These are phyloP conservation scores for Lepisosteus oculatus DNA, from an alignment of 2,113 vertebrate species.

Conservation along the genomic window DNA sequence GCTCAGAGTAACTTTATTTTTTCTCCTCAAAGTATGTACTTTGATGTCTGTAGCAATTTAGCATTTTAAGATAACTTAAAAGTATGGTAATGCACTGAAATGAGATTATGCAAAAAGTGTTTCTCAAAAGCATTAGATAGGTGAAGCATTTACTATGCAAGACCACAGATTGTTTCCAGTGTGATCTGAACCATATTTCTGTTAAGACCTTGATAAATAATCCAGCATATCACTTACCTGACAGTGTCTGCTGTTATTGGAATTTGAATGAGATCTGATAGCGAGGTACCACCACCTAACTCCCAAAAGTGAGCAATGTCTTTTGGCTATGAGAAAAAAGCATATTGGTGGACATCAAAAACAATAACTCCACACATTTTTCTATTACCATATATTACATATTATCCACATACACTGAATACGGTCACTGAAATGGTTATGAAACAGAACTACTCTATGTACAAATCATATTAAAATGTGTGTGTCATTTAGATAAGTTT, in stretches of 20 bases:
- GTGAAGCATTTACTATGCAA: too few relatives aligned
- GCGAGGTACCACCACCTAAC: slow-evolving; percentile 86
- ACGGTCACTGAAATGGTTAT: not conserved
- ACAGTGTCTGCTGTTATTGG: slow-evolving; percentile 75
- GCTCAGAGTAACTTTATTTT: too few relatives aligned
- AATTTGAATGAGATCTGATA: slow-evolving; percentile 83
- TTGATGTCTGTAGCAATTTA: too few relatives aligned
- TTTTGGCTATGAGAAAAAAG: slow-evolving; percentile 75
- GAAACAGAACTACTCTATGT: not conserved
- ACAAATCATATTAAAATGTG: not conserved
- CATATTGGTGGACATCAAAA: not conserved
- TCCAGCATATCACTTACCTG: slow-evolving; percentile 54
- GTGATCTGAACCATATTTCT: too few relatives aligned
- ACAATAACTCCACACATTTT: not conserved
- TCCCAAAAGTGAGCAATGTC: slow-evolving; percentile 94
- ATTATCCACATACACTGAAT: not conserved
- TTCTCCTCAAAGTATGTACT: too few relatives aligned
- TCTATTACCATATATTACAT: not conserved
- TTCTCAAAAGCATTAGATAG: too few relatives aligned
- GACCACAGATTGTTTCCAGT: too few relatives aligned
- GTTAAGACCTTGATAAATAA: too few relatives aligned
- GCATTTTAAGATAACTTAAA: too few relatives aligned
- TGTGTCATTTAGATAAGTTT: not conserved
- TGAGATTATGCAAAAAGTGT: too few relatives aligned
- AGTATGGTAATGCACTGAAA: too few relatives aligned